These are phyloP conservation scores for Ptilodon capucinus DNA, from an alignment of 2,888 invertebrate genomes.

Conservation along the genomic window DNA sequence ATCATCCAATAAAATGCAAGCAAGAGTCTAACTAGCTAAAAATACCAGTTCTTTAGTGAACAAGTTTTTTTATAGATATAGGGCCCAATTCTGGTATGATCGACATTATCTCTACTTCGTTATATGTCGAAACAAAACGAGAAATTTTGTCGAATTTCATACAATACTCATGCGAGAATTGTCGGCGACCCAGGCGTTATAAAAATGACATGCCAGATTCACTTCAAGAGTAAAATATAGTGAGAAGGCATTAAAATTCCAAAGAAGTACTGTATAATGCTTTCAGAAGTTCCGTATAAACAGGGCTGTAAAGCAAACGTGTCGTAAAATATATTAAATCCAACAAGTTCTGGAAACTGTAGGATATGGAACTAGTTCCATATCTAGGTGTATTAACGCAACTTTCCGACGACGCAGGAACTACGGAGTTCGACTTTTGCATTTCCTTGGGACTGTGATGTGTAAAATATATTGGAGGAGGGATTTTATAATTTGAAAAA, in stretches of 20 bases:
- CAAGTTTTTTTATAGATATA: no score
- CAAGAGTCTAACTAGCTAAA: no score
- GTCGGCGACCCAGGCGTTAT: no score
- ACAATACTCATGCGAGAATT: no score
- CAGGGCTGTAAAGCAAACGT: constrained; percentile 70
- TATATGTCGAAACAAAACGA: no score
- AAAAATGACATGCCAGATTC: background rate
- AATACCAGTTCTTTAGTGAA: no score
- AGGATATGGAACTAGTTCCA: constrained; percentile 45
- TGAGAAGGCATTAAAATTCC: constrained; percentile 25
- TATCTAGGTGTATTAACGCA: constrained; percentile 62
- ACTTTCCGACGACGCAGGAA: constrained; percentile 61
- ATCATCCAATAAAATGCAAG: no score
- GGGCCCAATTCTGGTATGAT: no score
- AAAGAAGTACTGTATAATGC: constrained; percentile 40
- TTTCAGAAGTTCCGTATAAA: constrained; percentile 55
- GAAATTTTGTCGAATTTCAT: no score
- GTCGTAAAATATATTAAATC: constrained; percentile 77
- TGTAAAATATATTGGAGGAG: constrained; percentile 21
- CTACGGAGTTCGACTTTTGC: constrained; percentile 61
- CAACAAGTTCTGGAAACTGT: constrained; percentile 44
- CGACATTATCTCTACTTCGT: no score
- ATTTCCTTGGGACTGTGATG: constrained; percentile 43
- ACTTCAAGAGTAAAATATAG: background rate
- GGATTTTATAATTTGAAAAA: background rate